A percentile compares a stretch with the other conserved stretches of the same genome.
phyloP scores from a whole-genome alignment of 1,140 invertebrate species.

The Hypsibius dujardini region DNA sequence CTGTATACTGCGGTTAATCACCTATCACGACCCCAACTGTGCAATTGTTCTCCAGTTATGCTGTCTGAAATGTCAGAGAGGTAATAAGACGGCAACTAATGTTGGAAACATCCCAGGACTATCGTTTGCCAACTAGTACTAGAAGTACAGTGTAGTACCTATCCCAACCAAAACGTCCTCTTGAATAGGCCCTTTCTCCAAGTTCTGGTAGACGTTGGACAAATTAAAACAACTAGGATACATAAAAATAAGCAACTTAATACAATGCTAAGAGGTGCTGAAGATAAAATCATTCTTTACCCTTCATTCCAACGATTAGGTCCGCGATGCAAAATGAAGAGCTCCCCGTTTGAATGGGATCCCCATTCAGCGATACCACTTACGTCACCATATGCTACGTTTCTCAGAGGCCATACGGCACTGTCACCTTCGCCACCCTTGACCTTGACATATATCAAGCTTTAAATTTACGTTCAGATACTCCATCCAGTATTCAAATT shows the following conservation, averaged over 20 bases:
- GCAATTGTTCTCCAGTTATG: slow-evolving; percentile 45
- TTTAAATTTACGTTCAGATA: too few species aligned
- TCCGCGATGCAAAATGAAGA: slow-evolving; percentile 67
- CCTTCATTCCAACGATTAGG: slow-evolving; percentile 46
- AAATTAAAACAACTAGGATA: slow-evolving; percentile 20
- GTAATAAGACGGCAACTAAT: too few species aligned
- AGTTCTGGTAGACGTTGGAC: slow-evolving; percentile 42
- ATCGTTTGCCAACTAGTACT: too few species aligned
- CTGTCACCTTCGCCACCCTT: too few species aligned
- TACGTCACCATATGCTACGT: slow-evolving; percentile 44
- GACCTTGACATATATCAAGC: too few species aligned
- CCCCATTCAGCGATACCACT: slow-evolving; percentile 46
- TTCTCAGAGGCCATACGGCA: too few species aligned
- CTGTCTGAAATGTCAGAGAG: too few species aligned
- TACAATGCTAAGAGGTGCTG: not conserved
- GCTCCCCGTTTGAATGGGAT: slow-evolving; percentile 48
- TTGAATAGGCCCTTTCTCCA: slow-evolving; percentile 47
- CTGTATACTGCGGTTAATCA: slow-evolving; percentile 28
- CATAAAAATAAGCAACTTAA: slow-evolving; percentile 21
- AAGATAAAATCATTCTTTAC: slow-evolving; percentile 27
- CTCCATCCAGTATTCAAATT: too few species aligned
- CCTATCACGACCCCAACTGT: slow-evolving; percentile 60
- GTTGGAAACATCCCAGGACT: too few species aligned
- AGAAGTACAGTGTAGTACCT: slow-evolving; percentile 35
- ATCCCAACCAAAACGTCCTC: slow-evolving; percentile 54